These are phyloP conservation scores for Acrocera orbiculus DNA, from an alignment of 2,888 invertebrate genomes.

Conservation along the genomic window DNA sequence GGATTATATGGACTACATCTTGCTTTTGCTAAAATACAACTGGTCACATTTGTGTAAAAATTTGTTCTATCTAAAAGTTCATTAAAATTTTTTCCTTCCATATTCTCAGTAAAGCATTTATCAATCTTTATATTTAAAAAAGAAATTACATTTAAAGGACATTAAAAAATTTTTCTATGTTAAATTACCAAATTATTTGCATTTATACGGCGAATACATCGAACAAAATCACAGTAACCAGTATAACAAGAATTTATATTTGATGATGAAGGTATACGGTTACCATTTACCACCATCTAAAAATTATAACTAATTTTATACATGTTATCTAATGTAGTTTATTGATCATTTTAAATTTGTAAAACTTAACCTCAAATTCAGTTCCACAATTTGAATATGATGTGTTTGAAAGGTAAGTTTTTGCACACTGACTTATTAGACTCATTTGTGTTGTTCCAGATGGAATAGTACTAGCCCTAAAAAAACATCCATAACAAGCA, in stretches of 20 bases:
- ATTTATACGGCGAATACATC: slow-evolving; percentile 39
- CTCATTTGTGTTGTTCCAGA: slow-evolving; percentile 36
- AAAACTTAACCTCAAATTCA: slow-evolving; percentile 31
- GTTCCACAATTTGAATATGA: slow-evolving; percentile 36
- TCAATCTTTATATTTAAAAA: slow-evolving; percentile 14
- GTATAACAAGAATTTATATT: slow-evolving; percentile 30
- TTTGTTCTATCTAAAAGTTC: slow-evolving; percentile 14
- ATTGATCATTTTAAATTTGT: neutral
- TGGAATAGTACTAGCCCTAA: slow-evolving; percentile 33
- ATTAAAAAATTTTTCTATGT: neutral
- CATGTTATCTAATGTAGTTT: neutral
- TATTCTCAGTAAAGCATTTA: slow-evolving; percentile 15
- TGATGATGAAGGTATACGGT: slow-evolving; percentile 12
- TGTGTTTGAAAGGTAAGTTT: slow-evolving; percentile 36
- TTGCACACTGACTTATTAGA: slow-evolving; percentile 36
- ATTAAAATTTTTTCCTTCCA: slow-evolving; percentile 14
- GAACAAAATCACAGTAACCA: slow-evolving; percentile 43
- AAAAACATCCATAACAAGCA: slow-evolving; percentile 46
- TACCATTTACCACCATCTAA: slow-evolving; percentile 13
- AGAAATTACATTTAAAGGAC: neutral
- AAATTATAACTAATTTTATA: neutral
- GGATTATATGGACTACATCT: slow-evolving; percentile 45
- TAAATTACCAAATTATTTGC: slow-evolving; percentile 36
- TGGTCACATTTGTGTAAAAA: slow-evolving; percentile 44
- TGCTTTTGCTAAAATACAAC: slow-evolving; percentile 44